Conservation (phyloP, 2,113 vertebrate species). For the Notarius lentiginosus region DNA sequence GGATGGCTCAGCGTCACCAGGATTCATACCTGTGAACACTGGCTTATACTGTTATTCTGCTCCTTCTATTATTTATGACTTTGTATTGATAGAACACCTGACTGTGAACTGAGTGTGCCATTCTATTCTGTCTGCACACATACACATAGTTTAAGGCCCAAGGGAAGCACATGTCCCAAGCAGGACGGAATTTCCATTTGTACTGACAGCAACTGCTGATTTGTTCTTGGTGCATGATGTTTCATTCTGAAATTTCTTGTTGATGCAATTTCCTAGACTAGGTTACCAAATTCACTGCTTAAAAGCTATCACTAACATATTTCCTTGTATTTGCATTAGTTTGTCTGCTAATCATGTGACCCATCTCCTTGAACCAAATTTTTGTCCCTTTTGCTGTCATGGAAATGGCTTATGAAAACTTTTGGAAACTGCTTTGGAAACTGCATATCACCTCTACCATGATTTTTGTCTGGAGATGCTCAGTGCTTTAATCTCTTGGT, state of each 20-base stretch:
- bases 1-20: neutral
- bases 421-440: conserved; percentile 11
- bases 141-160: conserved; percentile 56
- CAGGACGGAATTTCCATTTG: conserved; percentile 69
- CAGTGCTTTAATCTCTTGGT: neutral
- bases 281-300: neutral
- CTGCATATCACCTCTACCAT: neutral
- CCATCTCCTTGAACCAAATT: neutral
- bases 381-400: conserved; percentile 1
- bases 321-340: conserved; percentile 35
- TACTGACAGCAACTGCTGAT: conserved; percentile 59
- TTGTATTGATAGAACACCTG: neutral
- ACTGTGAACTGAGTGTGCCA: neutral
- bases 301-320: neutral
- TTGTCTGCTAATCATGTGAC: neutral
- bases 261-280: conserved; percentile 42
- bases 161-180: conserved; percentile 56
- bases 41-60: neutral
- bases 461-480: neutral
- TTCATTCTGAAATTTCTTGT: conserved; percentile 52
- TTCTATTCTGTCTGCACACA: conserved; percentile 20
- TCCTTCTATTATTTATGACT: neutral
- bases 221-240: conserved; percentile 57
- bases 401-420: conserved; percentile 20
- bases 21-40: neutral